These are phyloP conservation scores for Hydrophis major DNA, from an alignment of 2,797 vertebrate genomes.

Conservation along the genomic window DNA sequence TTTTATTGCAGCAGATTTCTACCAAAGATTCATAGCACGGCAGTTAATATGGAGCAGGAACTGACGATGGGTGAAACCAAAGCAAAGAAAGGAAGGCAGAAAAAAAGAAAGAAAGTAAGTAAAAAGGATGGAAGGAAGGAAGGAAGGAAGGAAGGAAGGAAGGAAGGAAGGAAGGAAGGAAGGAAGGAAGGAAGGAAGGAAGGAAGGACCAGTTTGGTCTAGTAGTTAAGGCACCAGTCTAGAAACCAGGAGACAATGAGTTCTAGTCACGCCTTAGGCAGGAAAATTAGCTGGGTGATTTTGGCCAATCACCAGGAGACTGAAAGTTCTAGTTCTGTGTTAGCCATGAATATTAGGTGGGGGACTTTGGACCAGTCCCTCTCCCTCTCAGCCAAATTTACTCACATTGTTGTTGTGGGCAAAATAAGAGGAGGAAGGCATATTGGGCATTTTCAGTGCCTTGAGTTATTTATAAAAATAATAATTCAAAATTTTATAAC, in stretches of 20 bases:
- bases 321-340: too few relatives aligned
- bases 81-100: not conserved
- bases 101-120: fast-evolving
- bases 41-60: not conserved
- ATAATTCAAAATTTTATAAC: too few relatives aligned
- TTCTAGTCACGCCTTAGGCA: too few relatives aligned
- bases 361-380: not conserved
- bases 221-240: not conserved
- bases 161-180: too few relatives aligned
- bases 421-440: not conserved
- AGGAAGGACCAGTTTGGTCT: not conserved
- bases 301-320: too few relatives aligned
- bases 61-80: not conserved
- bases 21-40: not conserved
- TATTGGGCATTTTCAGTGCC: not conserved
- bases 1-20: not conserved
- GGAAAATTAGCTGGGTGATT: too few relatives aligned
- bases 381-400: not conserved
- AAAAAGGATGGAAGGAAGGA: fast-evolving
- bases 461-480: not conserved
- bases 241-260: not conserved
- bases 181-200: too few relatives aligned
- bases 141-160: too few relatives aligned
- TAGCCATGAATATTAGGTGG: too few relatives aligned
- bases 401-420: too few relatives aligned